These are phyloP conservation scores for Proisotoma minuta DNA, from an alignment of 2,888 invertebrate genomes.

Conservation along the genomic window DNA sequence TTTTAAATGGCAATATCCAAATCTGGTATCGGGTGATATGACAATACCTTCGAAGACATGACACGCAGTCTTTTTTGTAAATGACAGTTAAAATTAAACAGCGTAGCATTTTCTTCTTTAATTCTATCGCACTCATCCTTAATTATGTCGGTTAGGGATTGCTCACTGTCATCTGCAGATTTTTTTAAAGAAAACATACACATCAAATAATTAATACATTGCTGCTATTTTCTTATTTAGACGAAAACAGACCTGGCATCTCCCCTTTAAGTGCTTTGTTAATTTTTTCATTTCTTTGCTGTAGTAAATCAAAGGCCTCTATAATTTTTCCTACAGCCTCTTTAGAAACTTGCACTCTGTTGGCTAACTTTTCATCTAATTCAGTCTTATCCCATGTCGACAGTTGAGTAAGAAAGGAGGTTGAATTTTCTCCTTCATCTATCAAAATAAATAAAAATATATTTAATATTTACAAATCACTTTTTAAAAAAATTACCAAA, in stretches of 20 bases:
- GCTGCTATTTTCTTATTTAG: conserved; percentile 5
- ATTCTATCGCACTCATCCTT: conserved; percentile 80
- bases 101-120: conserved; percentile 81
- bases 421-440: conserved; percentile 95
- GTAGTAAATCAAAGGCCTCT: conserved; percentile 90
- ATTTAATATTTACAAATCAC: neutral
- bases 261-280: conserved; percentile 81
- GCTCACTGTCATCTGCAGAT: conserved; percentile 59
- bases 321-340: conserved; percentile 93
- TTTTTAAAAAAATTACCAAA: conserved; percentile 1
- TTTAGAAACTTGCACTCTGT: conserved; percentile 89
- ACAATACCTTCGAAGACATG: conserved; percentile 70
- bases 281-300: conserved; percentile 93
- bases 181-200: neutral
- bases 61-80: conserved; percentile 90
- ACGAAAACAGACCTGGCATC: conserved; percentile 57
- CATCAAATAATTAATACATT: conserved; percentile 1
- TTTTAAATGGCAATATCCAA: neutral
- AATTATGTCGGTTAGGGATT: conserved; percentile 73
- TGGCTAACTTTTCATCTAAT: conserved; percentile 89
- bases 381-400: conserved; percentile 98
- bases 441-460: conserved; percentile 46
- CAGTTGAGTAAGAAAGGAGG: conserved; percentile 88
- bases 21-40: neutral
- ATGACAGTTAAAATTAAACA: conserved; percentile 85